Evolutionary conservation across 2,797 vertebrate genomes (phyloP), one percentile per base, ranked within the genome.

Genomic region (Ambastaia sidthimunki): DNA sequence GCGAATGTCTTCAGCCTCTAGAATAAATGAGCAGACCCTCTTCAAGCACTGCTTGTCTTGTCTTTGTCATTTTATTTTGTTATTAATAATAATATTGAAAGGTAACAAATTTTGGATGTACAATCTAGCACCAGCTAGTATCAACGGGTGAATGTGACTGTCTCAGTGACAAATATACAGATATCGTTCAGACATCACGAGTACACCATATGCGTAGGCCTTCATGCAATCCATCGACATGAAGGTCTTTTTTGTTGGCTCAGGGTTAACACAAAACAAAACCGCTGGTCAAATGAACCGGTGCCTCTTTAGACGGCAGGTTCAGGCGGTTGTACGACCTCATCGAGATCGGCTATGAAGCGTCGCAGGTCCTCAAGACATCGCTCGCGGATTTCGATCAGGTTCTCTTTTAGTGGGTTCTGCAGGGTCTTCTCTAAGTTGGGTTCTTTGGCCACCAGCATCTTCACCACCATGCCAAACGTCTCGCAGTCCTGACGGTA

Each of bases 381-480:
- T 34, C 96, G 93, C 84, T 98, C 96, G 0, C 97, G 96, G 84
- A 99, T 97, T 88, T 99, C 97, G 28, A 96, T 95, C 15, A 99
- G 94, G 89, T 98, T 99, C 88, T 98, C 96, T 82, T 96, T 91
- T 73, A 99, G 90, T 2, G 97, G 96, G 87, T 95, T 96, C 90
- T 98, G 96, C 81, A 99, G 92, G 85, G 95, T 93, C 84, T 96
- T 97, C 91, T 99, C 97, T 89, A 99, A 90, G 0, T 94, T 94
- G 6, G 96, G 95, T 83, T 99, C 98, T 92, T 99, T 99, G 68
- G 97, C 94, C 63, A 98, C 96, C 1, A 99, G 93, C 98, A 99
- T 98, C 92, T 97, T 99, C 87, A 99, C 98, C 77, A 99, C 97
- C 95, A 97, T 96, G 71, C 97, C 97, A 21, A 99, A 99, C 0